A percentile compares a stretch with the other conserved stretches of the same genome.
Conservation (phyloP, 2,888 invertebrate genomes). For the Chorisops tibialis region DNA sequence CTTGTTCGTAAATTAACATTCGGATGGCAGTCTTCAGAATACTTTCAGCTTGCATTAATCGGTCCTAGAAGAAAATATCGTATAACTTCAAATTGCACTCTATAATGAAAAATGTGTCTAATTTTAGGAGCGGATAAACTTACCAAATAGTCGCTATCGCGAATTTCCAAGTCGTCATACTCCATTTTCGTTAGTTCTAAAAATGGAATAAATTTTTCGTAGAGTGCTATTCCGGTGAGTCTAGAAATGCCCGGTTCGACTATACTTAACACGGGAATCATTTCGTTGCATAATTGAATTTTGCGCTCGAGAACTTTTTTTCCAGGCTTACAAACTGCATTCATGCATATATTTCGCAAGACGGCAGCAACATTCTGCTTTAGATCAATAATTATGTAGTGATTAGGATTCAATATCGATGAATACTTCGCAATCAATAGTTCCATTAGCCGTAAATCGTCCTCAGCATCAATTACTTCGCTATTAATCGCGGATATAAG, state of each 20-base stretch:
- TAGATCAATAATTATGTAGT: conserved; percentile 64
- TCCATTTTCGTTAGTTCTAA: conserved; percentile 63
- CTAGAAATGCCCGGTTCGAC: conserved; percentile 59
- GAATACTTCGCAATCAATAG: conserved; percentile 57
- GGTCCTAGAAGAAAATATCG: conserved; percentile 45
- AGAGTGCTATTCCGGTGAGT: conserved; percentile 64
- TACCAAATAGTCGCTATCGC: conserved; percentile 56
- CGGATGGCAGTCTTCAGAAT: conserved; percentile 61
- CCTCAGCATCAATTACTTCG: conserved; percentile 52
- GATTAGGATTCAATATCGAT: conserved; percentile 61
- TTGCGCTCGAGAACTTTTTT: conserved; percentile 61
- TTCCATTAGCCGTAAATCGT: conserved; percentile 48
- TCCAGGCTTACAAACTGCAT: conserved; percentile 54
- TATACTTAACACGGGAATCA: conserved; percentile 62
- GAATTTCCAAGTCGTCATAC: conserved; percentile 60
- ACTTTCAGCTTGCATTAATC: conserved; percentile 58
- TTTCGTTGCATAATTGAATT: conserved; percentile 62
- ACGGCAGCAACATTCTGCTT: conserved; percentile 67
- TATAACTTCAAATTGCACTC: not conserved
- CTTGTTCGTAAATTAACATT: conserved; percentile 69
- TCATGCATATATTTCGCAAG: conserved; percentile 54
- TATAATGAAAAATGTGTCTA: too few species aligned
- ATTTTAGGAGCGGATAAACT: too few species aligned
- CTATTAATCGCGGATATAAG: conserved; percentile 53
- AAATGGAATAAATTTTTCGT: conserved; percentile 69